Base-by-base conservation (phyloP, 2,113 vertebrate species). In the Anguilla rostrata region DNA sequence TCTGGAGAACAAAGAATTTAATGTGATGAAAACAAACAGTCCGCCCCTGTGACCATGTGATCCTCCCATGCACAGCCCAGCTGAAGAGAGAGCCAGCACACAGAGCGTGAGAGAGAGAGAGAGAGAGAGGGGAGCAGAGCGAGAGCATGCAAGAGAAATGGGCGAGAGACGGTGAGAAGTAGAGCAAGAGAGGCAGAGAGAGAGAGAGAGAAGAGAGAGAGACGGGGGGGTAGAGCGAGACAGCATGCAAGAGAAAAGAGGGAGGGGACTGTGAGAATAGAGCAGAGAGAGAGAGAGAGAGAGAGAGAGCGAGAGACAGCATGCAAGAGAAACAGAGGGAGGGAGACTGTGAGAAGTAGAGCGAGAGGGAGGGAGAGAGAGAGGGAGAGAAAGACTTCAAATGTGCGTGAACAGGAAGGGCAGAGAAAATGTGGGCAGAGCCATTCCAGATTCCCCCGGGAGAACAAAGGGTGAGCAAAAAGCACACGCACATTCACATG, bases 261-360 rank as follows among this genome's bases (percentile, higher is more conserved):
- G 43, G 40, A 82, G 71, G 34, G 84, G 34, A 29, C 2, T 5
- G 34, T 26, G 60, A 8, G 84, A 56, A 41, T 5, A 34, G 39
- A 29, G 63, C 2, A 43, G 7, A 46, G 43, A 46, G 43, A 46
- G 43, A 46, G 43, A 46, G 43, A 57, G 34, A 66, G 63, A 11
- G n/a, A 20, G 14, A 78, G 29, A 75, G 83, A 88, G 89, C 91
- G 92, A 92, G 92, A 80, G 92, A 94, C 92, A 93, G 91, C 92
- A 92, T 92, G 93, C 93, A 91, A 39, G 22, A 84, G 81, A 41
- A 7, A 78, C 34, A 46, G 81, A 83, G 40, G 43, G 40, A 63
- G 81, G 49, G 75, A 7, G 88, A 39, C 60, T 82, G 87, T 86
- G 87, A 82, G 84, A 85, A 81, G 12, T 29, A 82, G 85, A 89